A percentile compares a stretch with the other conserved stretches of the same genome.
phyloP scores from a whole-genome alignment of 2,797 vertebrate genomes.

The Hydrophis major region DNA sequence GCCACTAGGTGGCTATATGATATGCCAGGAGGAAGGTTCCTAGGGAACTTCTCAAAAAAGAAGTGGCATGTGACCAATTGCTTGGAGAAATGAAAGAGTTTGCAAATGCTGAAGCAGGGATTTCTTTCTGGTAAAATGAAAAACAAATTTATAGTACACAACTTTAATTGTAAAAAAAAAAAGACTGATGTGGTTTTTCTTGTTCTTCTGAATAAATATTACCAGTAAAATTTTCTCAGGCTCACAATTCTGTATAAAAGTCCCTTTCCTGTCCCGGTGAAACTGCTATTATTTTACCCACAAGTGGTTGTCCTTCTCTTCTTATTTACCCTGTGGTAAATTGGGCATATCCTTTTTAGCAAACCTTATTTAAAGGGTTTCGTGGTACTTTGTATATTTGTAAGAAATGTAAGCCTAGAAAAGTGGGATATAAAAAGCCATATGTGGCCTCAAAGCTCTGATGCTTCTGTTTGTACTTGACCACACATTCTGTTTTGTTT shows the following conservation, averaged over 20 bases:
- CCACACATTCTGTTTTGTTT: not conserved
- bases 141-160: not conserved
- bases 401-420: slow-evolving; percentile 17
- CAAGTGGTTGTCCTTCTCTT: not conserved
- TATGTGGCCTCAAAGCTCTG: slow-evolving; percentile 20
- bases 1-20: not conserved
- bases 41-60: not conserved
- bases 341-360: not conserved
- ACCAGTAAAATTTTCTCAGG: not conserved
- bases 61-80: not conserved
- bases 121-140: not conserved
- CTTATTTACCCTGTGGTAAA: not conserved
- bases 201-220: not conserved
- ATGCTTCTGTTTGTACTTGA: slow-evolving; percentile 23
- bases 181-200: not conserved
- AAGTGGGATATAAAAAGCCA: slow-evolving; percentile 16
- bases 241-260: not conserved
- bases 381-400: not conserved
- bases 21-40: not conserved
- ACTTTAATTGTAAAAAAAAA: not conserved
- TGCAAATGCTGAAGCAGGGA: not conserved
- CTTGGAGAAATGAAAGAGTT: not conserved
- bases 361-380: not conserved
- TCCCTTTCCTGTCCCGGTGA: not conserved
- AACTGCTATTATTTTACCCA: not conserved